Evolutionary conservation across 2,797 vertebrate species (phyloP).

Genomic region (Pachyuromys duprasi): DNA sequence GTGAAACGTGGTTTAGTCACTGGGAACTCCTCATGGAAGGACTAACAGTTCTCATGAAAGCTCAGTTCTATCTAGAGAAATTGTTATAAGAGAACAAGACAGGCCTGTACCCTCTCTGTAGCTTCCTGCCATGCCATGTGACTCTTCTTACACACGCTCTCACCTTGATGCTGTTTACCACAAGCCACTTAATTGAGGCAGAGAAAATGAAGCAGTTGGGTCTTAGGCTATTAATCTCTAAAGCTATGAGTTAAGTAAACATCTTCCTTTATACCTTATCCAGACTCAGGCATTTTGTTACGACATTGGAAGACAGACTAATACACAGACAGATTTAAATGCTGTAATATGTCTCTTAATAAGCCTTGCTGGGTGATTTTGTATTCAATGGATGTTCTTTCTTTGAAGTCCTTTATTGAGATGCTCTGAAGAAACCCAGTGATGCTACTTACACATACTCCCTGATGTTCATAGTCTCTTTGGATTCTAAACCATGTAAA

Average conservation of each 20-base stretch:
- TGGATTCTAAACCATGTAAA: not conserved
- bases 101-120: not conserved
- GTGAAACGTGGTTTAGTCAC: not conserved
- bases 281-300: not conserved
- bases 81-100: not conserved
- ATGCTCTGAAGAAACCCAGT: not conserved
- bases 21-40: no score
- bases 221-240: not conserved
- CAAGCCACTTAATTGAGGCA: not conserved
- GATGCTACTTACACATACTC: rapidly evolving
- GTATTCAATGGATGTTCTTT: not conserved
- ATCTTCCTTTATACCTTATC: not conserved
- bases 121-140: not conserved
- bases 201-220: not conserved
- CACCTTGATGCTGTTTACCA: not conserved
- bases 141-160: not conserved
- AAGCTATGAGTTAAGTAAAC: not conserved
- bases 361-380: not conserved
- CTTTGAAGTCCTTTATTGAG: not conserved
- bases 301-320: not conserved
- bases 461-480: not conserved
- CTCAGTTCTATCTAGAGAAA: not conserved
- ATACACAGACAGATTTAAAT: not conserved
- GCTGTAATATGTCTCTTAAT: not conserved
- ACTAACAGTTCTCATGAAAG: no score